Evolutionary conservation across 2,113 vertebrate genomes (phyloP).

Genomic region (Hippocampus barbouri): DNA sequence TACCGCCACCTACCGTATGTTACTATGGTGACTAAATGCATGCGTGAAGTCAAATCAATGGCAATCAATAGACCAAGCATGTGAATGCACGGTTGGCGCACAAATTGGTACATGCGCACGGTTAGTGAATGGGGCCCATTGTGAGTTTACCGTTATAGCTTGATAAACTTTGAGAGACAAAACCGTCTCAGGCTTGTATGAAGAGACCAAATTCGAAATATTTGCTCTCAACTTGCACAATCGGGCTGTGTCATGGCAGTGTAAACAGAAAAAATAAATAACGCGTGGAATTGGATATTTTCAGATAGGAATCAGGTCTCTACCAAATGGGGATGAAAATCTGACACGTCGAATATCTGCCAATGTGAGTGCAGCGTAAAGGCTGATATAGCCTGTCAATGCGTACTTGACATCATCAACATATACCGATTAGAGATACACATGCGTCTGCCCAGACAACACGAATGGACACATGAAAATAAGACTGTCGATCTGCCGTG

Average conservation of each 20-base stretch:
- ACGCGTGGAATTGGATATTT: background rate
- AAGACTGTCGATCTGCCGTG: background rate
- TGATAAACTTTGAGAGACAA: too few species aligned
- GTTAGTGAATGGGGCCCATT: too few species aligned
- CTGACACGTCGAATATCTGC: background rate
- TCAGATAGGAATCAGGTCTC: background rate
- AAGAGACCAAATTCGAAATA: too few species aligned
- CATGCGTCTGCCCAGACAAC: too few species aligned
- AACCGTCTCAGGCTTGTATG: too few species aligned
- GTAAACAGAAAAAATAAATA: background rate
- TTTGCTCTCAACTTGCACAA: too few species aligned
- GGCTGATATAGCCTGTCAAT: background rate
- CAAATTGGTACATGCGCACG: too few species aligned
- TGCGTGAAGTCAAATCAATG: conserved; percentile 3
- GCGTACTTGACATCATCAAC: background rate
- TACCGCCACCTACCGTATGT: background rate
- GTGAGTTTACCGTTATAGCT: too few species aligned
- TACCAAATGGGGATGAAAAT: background rate
- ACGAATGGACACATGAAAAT: background rate
- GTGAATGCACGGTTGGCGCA: too few species aligned
- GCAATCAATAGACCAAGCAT: background rate
- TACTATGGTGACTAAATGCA: background rate
- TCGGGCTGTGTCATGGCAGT: too few species aligned
- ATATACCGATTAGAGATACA: background rate
- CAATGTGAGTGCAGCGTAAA: background rate